Evolutionary conservation across 2,888 invertebrate species (phyloP), one percentile per base, ranked within the genome.

Genomic region (Pterostichus niger): DNA sequence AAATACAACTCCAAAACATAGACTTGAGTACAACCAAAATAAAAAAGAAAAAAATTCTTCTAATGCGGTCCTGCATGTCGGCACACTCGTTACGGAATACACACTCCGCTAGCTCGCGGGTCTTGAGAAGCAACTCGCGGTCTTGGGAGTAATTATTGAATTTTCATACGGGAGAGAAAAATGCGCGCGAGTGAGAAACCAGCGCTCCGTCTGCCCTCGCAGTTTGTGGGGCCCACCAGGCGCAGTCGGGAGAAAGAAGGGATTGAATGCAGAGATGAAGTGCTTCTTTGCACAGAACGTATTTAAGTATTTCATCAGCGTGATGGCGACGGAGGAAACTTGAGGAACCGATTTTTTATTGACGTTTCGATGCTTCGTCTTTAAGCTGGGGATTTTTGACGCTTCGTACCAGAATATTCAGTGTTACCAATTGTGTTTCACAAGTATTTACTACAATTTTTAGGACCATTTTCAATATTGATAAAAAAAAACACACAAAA

Each of bases 91-190:
- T 82, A 82, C 82, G 75, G 3, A 31, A 49, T 75, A 59, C 61
- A 49, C 44, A 64, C 40, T 64, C 40, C 10, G 64, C 35, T 64
- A 1, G 64, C 64, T 64, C 40, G 64, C 64, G 64, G 80, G 61
- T 61, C 82, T 82, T 82, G 82, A 82, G 82, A 61, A 82, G 75
- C 81, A 75, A 44, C 40, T 77, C 83, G 83, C 83, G 83, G 83
- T 83, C 83, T 83, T 83, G 77, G 83, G 83, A 77, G 83, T 83
- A 83, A 83, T 83, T 83, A 83, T 83, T 83, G 83, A 83, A 83
- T 83, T 83, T 83, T 77, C 77, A 83, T 83, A 83, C 83, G 77
- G 77, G 49, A 82, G 77, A 64, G 83, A 83, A 83, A 83, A 83
- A 64, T 24, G 76, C 33, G 83, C 11, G 56, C 59, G 73, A 82